phyloP scores from a whole-genome alignment of 1,140 invertebrate species.

The Brachionus asplanchnoidis region DNA sequence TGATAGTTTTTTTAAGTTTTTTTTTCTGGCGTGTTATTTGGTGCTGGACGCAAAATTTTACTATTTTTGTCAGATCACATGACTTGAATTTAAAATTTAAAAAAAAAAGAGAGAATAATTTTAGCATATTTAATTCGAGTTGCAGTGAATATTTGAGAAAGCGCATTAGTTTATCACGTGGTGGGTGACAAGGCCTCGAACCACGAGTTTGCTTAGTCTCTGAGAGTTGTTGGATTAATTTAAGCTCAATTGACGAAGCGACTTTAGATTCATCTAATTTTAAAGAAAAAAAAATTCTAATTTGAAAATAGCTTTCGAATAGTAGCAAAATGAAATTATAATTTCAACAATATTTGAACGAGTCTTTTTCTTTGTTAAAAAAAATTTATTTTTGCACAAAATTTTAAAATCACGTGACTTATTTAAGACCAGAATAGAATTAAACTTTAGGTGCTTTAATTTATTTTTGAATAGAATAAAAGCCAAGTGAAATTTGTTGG shows the following conservation, averaged over 20 bases:
- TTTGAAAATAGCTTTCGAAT: too few relatives aligned
- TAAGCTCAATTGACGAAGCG: neutral
- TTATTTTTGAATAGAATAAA: too few relatives aligned
- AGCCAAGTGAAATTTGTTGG: too few relatives aligned
- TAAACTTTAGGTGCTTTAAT: too few relatives aligned
- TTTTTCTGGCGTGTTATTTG: neutral
- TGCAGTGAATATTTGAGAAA: neutral
- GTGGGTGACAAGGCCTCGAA: neutral
- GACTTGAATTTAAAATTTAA: neutral
- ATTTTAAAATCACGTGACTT: too few relatives aligned
- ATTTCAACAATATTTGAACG: too few relatives aligned
- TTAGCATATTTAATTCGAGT: neutral
- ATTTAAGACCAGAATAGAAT: too few relatives aligned
- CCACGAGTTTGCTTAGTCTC: neutral
- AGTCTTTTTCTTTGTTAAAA: too few relatives aligned
- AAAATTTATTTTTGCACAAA: too few relatives aligned
- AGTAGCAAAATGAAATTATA: too few relatives aligned
- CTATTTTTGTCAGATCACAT: neutral
- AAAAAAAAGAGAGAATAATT: neutral
- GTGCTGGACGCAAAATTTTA: neutral
- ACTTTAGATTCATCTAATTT: neutral
- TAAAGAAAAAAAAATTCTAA: neutral
- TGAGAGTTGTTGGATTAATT: neutral
- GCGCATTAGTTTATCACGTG: neutral
- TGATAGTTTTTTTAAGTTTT: neutral